A percentile compares a stretch with the other conserved stretches of the same genome.
Evolutionary conservation across 2,797 vertebrate species (phyloP).

Genomic region (Sebastes steindachneri): DNA sequence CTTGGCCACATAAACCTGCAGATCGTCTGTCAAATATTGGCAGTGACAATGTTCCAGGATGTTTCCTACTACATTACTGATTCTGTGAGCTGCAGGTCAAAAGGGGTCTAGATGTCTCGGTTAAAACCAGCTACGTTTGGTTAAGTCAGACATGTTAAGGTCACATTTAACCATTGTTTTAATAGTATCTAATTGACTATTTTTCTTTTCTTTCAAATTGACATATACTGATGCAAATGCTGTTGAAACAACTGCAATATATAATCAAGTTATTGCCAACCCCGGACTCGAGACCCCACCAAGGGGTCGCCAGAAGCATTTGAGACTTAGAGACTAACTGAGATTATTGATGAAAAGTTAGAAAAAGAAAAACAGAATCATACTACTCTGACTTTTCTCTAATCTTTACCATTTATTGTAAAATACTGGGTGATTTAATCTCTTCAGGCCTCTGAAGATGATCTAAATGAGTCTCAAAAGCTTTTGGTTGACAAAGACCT

Average conservation of each 20-base stretch:
- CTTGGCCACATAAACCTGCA: background rate
- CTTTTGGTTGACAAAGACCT: background rate
- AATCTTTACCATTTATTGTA: background rate
- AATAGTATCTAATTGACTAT: background rate
- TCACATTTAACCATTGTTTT: background rate
- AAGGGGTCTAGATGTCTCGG: background rate
- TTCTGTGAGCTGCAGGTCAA: background rate
- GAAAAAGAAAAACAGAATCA: too few species aligned
- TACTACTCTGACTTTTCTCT: background rate
- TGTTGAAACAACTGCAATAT: too few species aligned
- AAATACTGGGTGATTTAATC: background rate
- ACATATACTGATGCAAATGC: background rate
- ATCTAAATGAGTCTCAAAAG: background rate
- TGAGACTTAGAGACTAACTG: background rate
- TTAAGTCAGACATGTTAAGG: background rate
- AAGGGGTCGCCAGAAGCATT: background rate
- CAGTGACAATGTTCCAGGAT: background rate
- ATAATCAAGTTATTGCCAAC: too few species aligned
- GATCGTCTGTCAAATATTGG: background rate
- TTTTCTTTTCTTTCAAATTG: background rate
- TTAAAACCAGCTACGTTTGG: background rate
- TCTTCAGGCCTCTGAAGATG: background rate
- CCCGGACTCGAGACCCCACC: too few species aligned
- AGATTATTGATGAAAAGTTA: background rate
- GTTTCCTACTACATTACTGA: background rate